A percentile compares a stretch with the other conserved stretches of the same genome.
phyloP scores from a whole-genome alignment of 37 sponge, comb jelly and placozoan genomes.

The Theonella swinhoei region DNA sequence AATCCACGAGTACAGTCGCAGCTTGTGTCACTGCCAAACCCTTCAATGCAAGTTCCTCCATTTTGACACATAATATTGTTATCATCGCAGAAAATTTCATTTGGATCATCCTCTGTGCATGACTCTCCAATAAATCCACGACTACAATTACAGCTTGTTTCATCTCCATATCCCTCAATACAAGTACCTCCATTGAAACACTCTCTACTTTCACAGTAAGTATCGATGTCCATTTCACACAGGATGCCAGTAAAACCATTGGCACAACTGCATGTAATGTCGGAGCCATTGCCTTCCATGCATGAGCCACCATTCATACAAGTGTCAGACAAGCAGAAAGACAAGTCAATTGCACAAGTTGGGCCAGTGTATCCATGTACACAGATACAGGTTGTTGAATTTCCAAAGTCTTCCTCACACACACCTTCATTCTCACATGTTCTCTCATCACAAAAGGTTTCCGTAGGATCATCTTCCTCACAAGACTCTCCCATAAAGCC shows the following conservation, averaged over 20 bases:
- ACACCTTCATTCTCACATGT: conserved; percentile 39
- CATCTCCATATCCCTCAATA: conserved; percentile 23
- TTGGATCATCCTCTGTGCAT: conserved; percentile 26
- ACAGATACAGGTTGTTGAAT: conserved; percentile 29
- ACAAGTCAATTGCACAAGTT: conserved; percentile 30
- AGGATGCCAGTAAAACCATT: conserved; percentile 33
- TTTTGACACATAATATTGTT: conserved; percentile 43
- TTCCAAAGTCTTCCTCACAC: conserved; percentile 27
- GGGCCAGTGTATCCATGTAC: conserved; percentile 47
- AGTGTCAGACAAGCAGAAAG: conserved; percentile 15
- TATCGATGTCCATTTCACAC: conserved; percentile 33
- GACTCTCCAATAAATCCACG: conserved; percentile 37
- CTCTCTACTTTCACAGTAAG: conserved; percentile 19
- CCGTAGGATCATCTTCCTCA: not conserved
- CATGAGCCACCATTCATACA: conserved; percentile 74
- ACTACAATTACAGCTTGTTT: conserved; percentile 36
- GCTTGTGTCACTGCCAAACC: conserved; percentile 7
- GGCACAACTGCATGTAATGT: conserved; percentile 39
- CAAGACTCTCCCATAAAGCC: conserved; percentile 20
- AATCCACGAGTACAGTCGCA: conserved; percentile 45
- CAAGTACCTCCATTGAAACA: conserved; percentile 65
- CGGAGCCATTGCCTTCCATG: conserved; percentile 32
- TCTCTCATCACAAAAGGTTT: not conserved
- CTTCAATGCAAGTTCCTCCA: conserved; percentile 53
- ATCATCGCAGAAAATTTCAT: not conserved